Evolutionary conservation across 2,113 vertebrate species (phyloP).

Genomic region (Pterocles gutturalis): DNA sequence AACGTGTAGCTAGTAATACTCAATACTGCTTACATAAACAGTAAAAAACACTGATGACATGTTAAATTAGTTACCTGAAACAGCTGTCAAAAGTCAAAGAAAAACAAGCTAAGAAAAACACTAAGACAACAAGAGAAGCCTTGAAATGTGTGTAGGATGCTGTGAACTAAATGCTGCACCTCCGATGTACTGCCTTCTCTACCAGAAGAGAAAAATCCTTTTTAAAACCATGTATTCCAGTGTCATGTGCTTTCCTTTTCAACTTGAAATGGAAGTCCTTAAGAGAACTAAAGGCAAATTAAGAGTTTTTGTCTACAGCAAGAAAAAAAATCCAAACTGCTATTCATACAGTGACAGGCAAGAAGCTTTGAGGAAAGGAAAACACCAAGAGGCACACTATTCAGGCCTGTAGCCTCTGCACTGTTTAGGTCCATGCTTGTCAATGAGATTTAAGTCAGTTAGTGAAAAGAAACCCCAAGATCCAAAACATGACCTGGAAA

Average conservation of each 20-base stretch:
- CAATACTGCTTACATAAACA: background rate
- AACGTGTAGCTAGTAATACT: background rate
- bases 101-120: background rate
- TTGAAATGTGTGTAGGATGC: background rate
- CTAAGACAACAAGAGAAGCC: background rate
- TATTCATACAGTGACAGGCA: background rate
- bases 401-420: background rate
- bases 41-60: background rate
- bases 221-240: background rate
- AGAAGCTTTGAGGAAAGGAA: background rate
- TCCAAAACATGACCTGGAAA: background rate
- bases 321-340: background rate
- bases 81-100: background rate
- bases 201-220: background rate
- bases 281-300: background rate
- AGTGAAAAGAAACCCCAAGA: background rate
- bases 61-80: background rate
- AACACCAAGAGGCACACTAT: background rate
- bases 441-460: background rate
- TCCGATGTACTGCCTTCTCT: background rate
- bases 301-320: background rate
- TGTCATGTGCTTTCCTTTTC: background rate
- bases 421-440: background rate
- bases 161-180: background rate
- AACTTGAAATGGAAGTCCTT: background rate